Conservation (phyloP, 2,888 invertebrate species). For the Terebella lapidaria region DNA sequence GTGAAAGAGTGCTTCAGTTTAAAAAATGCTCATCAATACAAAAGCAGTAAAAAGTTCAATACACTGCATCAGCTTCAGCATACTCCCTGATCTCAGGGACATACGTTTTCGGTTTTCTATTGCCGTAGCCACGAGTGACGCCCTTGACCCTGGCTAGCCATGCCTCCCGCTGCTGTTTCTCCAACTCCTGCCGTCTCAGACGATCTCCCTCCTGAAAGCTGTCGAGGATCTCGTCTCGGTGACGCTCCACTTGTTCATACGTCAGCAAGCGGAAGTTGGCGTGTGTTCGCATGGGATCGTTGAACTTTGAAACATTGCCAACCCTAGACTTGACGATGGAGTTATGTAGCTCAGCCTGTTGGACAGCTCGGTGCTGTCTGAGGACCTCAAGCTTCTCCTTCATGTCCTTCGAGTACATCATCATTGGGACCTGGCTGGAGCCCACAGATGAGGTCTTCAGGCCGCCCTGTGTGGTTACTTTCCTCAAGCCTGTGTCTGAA, state of each 20-base stretch:
- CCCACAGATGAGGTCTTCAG: conserved; percentile 26
- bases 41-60: too few species aligned
- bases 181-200: not conserved
- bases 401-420: conserved; percentile 44
- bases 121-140: not conserved
- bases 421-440: conserved; percentile 40
- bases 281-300: conserved; percentile 43
- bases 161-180: not conserved
- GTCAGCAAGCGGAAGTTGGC: conserved; percentile 44
- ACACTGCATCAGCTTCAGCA: too few species aligned
- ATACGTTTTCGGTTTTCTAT: not conserved
- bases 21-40: too few species aligned
- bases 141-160: conserved; percentile 2
- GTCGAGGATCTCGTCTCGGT: not conserved
- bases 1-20: too few species aligned
- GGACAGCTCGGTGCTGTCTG: conserved; percentile 1
- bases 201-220: not conserved
- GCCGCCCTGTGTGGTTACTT: not conserved
- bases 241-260: conserved; percentile 33
- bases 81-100: not conserved
- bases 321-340: not conserved
- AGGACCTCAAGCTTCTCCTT: conserved; percentile 29
- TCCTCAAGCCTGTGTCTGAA: not conserved
- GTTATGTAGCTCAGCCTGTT: not conserved
- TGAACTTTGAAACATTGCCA: conserved; percentile 40